Conservation (phyloP, 1,140 invertebrate genomes). For the Rhizoglyphus robini region DNA sequence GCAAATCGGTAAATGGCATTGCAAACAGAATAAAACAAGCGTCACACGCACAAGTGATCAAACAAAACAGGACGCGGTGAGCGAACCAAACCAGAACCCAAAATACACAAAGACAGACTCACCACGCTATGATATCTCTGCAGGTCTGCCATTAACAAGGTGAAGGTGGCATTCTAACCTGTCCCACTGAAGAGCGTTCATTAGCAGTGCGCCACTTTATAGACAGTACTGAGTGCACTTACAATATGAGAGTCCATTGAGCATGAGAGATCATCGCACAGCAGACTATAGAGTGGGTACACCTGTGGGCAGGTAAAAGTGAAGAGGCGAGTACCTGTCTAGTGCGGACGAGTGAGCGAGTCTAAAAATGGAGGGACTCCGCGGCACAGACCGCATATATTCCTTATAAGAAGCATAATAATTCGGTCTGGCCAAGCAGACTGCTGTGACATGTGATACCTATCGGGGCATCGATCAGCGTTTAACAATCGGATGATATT, state of each 20-base stretch:
- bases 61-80: not conserved
- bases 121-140: too few species aligned
- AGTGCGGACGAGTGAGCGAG: too few species aligned
- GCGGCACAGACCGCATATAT: not conserved
- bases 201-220: too few species aligned
- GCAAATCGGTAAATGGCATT: not conserved
- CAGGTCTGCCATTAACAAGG: too few species aligned
- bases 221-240: too few species aligned
- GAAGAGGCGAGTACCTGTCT: not conserved
- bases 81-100: not conserved
- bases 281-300: conserved; percentile 1
- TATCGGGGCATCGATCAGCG: conserved; percentile 4
- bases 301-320: not conserved
- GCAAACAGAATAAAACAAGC: not conserved
- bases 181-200: too few species aligned
- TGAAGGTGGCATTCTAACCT: too few species aligned
- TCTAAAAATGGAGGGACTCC: too few species aligned
- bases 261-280: too few species aligned
- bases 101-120: too few species aligned
- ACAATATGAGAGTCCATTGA: too few species aligned
- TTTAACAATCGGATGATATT: not conserved
- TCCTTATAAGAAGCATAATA: not conserved
- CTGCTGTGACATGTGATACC: not conserved
- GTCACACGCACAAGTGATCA: not conserved
- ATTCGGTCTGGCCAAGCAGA: not conserved